Base-by-base conservation (phyloP, 2,797 vertebrate species). In the Echiichthys vipera region DNA sequence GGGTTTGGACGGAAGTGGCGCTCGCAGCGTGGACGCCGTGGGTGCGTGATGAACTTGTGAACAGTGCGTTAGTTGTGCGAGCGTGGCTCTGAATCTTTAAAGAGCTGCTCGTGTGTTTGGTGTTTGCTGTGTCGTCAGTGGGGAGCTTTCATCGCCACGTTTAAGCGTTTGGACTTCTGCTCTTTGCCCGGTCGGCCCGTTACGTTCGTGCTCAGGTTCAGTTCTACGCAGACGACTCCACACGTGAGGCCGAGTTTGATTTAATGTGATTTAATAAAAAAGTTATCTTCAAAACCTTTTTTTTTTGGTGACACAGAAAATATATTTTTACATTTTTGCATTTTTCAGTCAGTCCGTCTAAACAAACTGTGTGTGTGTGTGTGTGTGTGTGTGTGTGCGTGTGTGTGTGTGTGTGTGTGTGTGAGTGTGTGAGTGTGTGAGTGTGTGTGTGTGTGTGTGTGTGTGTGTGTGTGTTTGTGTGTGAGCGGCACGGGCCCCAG, bases 341-440 rank as follows among this genome's bases (percentile, higher is more conserved):
- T 72, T 80, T n/a, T 63, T n/a, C 13, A 12, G 51, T 63, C 43
- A 7, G 25, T 71, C 62, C 20, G 18, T 62, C 30, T 51, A 65
- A 78, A 81, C 65, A 71, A 75, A 54, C 11, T 1, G 2, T 36
- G 34, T 57, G 42, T 58, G 37, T 77, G 71, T 37, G 68, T 73
- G 74, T 79, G 75, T 36, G 34, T 57, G 42, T 58, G 37, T 77
- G 71, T 37, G 68, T 73, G 74, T 79, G 75, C 13, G 34, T 57
- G 42, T 58, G 37, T 77, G 71, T 37, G 68, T 73, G 74, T 79
- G 75, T 36, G 34, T 57, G 42, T 77, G 71, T 37, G 68, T 73
- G 74, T 79, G 75, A 73, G 84, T 37, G 3, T 36, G 34, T 57
- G 42, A 74, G 71, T 37, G 68, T 73, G 74, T 79, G 75, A 73